These are phyloP conservation scores for Digitonthophagus gazella DNA, from an alignment of 2,888 invertebrate genomes.

Conservation along the genomic window DNA sequence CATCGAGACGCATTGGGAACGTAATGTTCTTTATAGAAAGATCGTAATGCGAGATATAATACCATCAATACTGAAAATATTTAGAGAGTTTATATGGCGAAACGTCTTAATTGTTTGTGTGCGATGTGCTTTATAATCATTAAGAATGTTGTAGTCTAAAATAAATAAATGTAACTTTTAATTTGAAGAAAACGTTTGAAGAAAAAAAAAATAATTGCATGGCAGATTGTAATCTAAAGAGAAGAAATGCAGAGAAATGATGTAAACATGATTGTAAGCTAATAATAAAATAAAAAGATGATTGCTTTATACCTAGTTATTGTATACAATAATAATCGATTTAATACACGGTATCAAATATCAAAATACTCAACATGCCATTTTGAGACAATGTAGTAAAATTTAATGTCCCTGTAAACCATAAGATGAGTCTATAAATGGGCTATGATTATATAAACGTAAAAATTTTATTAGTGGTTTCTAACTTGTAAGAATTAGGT, in stretches of 20 bases:
- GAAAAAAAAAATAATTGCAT: too few species aligned
- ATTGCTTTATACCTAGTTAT: too few species aligned
- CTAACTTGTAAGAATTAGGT: background rate
- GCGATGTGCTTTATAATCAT: background rate
- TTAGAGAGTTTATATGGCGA: background rate
- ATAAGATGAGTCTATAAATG: background rate
- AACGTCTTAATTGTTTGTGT: background rate
- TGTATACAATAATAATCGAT: too few species aligned
- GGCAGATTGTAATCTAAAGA: too few species aligned
- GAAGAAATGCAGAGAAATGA: too few species aligned
- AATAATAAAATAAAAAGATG: too few species aligned
- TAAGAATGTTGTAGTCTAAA: background rate
- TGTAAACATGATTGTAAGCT: too few species aligned
- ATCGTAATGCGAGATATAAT: background rate
- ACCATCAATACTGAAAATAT: background rate
- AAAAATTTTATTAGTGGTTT: background rate
- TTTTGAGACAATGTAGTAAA: background rate
- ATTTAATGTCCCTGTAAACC: background rate
- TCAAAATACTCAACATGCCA: background rate
- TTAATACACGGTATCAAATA: too few species aligned
- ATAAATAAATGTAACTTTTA: background rate
- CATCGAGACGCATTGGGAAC: background rate
- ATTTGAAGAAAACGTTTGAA: background rate
- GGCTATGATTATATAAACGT: background rate
- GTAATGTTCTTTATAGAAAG: background rate